Percentiles rank a stretch among this genome's conserved stretches.
phyloP scores from a whole-genome alignment of 2,797 vertebrate genomes.

The Crax fasciolata region DNA sequence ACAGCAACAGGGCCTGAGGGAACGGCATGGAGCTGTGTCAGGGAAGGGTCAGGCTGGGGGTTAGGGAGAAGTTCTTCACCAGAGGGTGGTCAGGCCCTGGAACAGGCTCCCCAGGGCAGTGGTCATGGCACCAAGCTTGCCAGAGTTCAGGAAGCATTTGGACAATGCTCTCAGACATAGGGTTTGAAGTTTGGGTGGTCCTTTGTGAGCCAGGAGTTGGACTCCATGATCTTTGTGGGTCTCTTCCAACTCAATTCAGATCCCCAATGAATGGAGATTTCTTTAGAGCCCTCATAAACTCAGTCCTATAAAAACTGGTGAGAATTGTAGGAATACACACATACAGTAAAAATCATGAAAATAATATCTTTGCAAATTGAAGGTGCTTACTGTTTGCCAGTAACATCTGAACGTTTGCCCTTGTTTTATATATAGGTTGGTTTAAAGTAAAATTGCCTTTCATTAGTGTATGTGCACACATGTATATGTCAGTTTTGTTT shows the following conservation, averaged over 20 bases:
- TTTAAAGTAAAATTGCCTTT: not conserved
- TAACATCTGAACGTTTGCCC: not conserved
- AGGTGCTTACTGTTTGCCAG: not conserved
- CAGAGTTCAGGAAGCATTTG: not conserved
- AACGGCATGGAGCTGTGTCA: too few relatives aligned
- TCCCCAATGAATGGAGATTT: not conserved
- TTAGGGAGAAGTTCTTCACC: not conserved
- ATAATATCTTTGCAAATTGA: not conserved
- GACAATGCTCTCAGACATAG: not conserved
- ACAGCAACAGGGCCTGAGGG: too few relatives aligned
- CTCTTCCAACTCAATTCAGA: not conserved
- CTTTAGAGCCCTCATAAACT: not conserved
- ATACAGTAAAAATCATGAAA: not conserved
- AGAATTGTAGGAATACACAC: not conserved
- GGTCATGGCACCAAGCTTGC: not conserved
- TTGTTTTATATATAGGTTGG: not conserved
- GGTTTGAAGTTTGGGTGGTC: not conserved
- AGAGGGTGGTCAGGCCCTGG: not conserved
- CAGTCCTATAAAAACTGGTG: not conserved
- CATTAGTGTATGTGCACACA: not conserved
- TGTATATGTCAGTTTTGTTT: not conserved
- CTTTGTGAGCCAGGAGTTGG: not conserved
- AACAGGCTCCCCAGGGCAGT: not conserved
- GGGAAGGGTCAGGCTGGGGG: too few relatives aligned
- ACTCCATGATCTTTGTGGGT: not conserved